A percentile compares a stretch with the other conserved stretches of the same genome.
Conservation (phyloP, 2,888 invertebrate genomes). For the Chrysotoxum bicinctum region DNA sequence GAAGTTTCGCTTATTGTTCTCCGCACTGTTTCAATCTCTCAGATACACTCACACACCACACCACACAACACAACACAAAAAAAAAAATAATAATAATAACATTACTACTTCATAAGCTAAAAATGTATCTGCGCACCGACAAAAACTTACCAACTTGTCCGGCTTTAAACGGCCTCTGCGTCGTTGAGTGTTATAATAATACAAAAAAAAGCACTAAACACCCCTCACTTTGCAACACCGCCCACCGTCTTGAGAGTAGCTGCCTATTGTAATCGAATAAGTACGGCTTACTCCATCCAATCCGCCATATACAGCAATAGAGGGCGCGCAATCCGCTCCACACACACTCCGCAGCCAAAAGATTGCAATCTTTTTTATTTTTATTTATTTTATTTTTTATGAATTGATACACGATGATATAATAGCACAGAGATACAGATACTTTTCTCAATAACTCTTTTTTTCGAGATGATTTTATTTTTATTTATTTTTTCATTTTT, state of each 20-base stretch:
- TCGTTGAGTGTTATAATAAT: constrained; percentile 35
- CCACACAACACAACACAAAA: not conserved
- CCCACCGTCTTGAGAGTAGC: constrained; percentile 40
- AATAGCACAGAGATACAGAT: constrained; percentile 72
- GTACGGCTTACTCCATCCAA: constrained; percentile 62
- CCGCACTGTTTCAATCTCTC: constrained; percentile 53
- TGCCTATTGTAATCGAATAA: constrained; percentile 71
- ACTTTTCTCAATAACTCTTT: constrained; percentile 61
- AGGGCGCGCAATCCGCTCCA: constrained; percentile 51
- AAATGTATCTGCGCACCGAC: constrained; percentile 34
- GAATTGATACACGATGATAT: constrained; percentile 72
- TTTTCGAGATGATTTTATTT: constrained; percentile 24
- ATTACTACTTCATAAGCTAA: constrained; percentile 53
- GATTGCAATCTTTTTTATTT: constrained; percentile 61
- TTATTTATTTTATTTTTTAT: constrained; percentile 23
- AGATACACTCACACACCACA: constrained; percentile 11
- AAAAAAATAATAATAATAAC: constrained; percentile 7
- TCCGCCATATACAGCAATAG: constrained; percentile 39
- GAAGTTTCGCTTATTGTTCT: constrained; percentile 55
- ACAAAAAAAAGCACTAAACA: constrained; percentile 3
- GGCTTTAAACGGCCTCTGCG: constrained; percentile 61
- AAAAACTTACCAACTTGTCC: constrained; percentile 65
- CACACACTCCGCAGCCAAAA: constrained; percentile 50
- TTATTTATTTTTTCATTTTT: constrained; percentile 35
- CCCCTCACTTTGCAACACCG: constrained; percentile 42